These are phyloP conservation scores for Lutjanus erythropterus DNA, from an alignment of 2,113 vertebrate genomes.

Conservation along the genomic window DNA sequence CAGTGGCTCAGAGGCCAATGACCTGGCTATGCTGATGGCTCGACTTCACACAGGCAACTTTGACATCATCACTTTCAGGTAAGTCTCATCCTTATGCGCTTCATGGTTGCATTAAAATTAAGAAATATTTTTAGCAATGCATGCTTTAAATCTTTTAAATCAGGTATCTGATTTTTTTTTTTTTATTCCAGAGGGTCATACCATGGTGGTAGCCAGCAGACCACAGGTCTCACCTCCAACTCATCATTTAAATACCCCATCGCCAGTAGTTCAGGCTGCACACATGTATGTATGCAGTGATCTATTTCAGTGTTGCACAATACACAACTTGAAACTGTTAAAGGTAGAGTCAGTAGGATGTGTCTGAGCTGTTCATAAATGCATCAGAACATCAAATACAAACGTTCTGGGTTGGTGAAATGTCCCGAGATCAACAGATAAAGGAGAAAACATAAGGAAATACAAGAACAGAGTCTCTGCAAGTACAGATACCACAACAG, in stretches of 20 bases:
- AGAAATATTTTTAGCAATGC: neutral
- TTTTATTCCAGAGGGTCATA: slow-evolving; percentile 88
- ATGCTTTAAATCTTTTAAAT: neutral
- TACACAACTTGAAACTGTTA: neutral
- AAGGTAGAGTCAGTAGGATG: too few species aligned
- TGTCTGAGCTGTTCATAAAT: too few species aligned
- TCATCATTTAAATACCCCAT: slow-evolving; percentile 86
- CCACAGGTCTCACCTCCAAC: slow-evolving; percentile 87
- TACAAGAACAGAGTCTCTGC: too few species aligned
- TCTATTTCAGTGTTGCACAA: neutral
- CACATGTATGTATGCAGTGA: slow-evolving; percentile 74
- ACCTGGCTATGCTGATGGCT: slow-evolving; percentile 93
- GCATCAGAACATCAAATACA: too few species aligned
- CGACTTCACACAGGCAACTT: slow-evolving; percentile 88
- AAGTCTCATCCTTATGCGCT: neutral
- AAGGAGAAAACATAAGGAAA: too few species aligned
- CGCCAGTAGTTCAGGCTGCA: slow-evolving; percentile 85
- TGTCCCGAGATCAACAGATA: too few species aligned
- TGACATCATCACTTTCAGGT: slow-evolving; percentile 93
- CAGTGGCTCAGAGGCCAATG: slow-evolving; percentile 96
- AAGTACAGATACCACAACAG: too few species aligned
- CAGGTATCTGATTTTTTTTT: slow-evolving; percentile 24
- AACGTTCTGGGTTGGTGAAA: too few species aligned
- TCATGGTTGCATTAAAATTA: neutral
- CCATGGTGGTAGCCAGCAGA: slow-evolving; percentile 89